These are phyloP conservation scores for Bubo blakistoni DNA, from an alignment of 2,113 vertebrate genomes.

Conservation along the genomic window DNA sequence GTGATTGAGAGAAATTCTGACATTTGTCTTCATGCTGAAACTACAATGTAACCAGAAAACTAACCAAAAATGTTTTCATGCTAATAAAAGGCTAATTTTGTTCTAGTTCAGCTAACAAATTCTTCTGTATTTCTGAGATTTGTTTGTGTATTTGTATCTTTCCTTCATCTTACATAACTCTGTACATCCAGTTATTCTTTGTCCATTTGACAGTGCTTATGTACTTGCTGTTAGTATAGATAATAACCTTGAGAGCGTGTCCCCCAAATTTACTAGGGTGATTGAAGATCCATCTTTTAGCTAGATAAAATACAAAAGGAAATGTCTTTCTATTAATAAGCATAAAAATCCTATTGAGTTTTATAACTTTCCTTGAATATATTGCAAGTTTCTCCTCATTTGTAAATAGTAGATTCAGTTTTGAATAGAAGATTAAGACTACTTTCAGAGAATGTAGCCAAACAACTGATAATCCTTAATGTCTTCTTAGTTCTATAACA, in stretches of 20 bases:
- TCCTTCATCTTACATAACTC: not conserved
- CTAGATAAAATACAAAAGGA: not conserved
- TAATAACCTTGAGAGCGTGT: not conserved
- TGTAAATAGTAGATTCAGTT: not conserved
- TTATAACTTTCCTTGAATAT: not conserved
- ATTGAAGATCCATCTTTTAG: not conserved
- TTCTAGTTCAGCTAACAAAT: not conserved
- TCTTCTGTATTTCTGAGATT: not conserved
- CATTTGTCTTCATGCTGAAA: not conserved
- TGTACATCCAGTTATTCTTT: not conserved
- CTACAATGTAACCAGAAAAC: not conserved
- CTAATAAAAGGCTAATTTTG: not conserved
- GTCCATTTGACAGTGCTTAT: not conserved
- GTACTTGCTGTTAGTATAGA: not conserved
- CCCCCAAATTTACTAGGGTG: not conserved
- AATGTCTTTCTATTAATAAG: not conserved
- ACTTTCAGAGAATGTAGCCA: not conserved
- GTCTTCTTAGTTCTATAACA: not conserved
- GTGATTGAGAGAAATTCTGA: not conserved
- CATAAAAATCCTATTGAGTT: not conserved
- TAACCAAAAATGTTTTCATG: not conserved
- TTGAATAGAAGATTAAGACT: constrained; percentile 39
- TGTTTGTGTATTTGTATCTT: not conserved
- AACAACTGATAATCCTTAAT: constrained; percentile 16
- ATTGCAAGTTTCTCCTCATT: not conserved